These are phyloP conservation scores for Meganola albula DNA, from an alignment of 2,888 invertebrate species.

Conservation along the genomic window DNA sequence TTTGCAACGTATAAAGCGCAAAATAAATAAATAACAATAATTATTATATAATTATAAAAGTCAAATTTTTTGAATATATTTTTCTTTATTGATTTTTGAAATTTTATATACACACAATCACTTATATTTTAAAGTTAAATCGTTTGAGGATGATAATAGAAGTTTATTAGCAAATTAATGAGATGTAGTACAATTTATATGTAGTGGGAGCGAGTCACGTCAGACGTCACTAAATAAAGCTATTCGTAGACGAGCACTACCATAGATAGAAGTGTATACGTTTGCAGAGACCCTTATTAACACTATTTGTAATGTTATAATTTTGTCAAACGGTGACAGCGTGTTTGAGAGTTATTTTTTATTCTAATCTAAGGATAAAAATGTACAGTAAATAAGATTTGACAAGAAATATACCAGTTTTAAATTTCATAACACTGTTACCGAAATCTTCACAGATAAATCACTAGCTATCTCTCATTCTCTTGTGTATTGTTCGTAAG, in stretches of 20 bases:
- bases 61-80: conserved; percentile 37
- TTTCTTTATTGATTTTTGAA: conserved; percentile 41
- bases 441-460: no score
- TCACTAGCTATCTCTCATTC: no score
- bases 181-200: conserved; percentile 44
- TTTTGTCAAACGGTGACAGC: conserved; percentile 35
- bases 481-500: no score
- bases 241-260: conserved; percentile 29
- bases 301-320: conserved; percentile 23
- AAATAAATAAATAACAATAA: no score
- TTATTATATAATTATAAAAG: conserved; percentile 15
- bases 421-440: no score
- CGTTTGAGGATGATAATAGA: conserved; percentile 25
- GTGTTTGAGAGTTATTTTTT: conserved; percentile 16
- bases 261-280: conserved; percentile 17
- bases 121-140: conserved; percentile 28
- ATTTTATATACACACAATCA: conserved; percentile 36
- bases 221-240: conserved; percentile 18
- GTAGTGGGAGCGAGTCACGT: conserved; percentile 30
- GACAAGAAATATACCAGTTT: no score
- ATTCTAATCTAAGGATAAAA: no score
- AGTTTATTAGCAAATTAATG: conserved; percentile 43
- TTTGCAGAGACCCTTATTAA: conserved; percentile 26
- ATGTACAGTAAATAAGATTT: no score
- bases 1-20: background rate